These are phyloP conservation scores for Brachyrhaphis roseni DNA, from an alignment of 2,797 vertebrate species.

Conservation along the genomic window DNA sequence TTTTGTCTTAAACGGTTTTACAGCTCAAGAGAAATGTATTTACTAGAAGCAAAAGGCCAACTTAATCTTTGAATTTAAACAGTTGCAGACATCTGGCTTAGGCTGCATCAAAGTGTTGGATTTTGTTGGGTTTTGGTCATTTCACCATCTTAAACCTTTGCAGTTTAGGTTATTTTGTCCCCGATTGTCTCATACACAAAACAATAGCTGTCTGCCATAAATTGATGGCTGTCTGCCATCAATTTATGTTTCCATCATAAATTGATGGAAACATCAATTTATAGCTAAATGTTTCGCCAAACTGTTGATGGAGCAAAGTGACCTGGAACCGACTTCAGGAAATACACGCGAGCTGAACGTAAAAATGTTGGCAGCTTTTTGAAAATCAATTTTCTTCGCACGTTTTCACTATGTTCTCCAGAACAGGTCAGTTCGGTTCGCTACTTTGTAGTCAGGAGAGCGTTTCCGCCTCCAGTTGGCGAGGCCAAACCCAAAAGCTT, in stretches of 20 bases:
- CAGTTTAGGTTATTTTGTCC: background rate
- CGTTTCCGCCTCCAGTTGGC: background rate
- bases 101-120: background rate
- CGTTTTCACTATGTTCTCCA: background rate
- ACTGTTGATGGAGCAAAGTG: background rate
- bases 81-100: background rate
- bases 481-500: background rate
- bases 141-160: background rate
- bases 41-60: background rate
- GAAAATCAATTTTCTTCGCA: background rate
- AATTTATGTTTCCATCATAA: too few relatives aligned
- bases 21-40: background rate
- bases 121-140: background rate
- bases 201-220: background rate
- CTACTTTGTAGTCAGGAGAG: background rate
- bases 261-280: too few relatives aligned
- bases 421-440: background rate
- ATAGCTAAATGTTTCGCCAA: background rate
- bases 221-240: too few relatives aligned
- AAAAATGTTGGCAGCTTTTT: background rate
- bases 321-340: background rate
- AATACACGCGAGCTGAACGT: background rate
- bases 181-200: background rate
- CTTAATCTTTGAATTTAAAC: background rate
- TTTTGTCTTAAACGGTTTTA: background rate